Percentiles rank a stretch among this genome's conserved stretches.
Evolutionary conservation across 1,140 invertebrate genomes (phyloP).

Genomic region (Oreohelix idahoensis): DNA sequence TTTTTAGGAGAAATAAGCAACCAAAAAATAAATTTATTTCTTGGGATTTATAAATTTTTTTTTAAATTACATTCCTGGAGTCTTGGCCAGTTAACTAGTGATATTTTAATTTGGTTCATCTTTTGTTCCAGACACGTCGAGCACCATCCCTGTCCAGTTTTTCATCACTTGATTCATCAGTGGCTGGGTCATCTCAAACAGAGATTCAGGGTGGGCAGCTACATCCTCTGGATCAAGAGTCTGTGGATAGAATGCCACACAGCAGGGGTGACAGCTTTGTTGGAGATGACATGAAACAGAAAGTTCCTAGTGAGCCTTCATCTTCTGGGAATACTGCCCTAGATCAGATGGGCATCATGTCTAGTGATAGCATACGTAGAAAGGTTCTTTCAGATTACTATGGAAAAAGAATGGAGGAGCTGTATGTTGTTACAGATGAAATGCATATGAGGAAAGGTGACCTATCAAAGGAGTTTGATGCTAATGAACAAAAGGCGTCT

Average conservation of each 20-base stretch:
- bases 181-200: not conserved
- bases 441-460: not conserved
- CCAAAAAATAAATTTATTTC: no score
- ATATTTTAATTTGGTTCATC: no score
- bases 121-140: not conserved
- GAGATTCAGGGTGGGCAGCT: not conserved
- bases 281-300: not conserved
- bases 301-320: not conserved
- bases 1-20: no score
- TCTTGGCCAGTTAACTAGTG: no score
- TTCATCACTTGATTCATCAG: not conserved
- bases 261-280: not conserved
- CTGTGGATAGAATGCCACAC: not conserved
- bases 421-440: slow-evolving; percentile 23
- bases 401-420: slow-evolving; percentile 1
- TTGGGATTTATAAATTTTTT: no score
- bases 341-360: not conserved
- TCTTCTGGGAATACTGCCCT: not conserved
- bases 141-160: not conserved
- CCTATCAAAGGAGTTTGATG: not conserved
- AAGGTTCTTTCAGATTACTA: not conserved
- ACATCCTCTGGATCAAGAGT: not conserved
- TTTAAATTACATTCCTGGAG: no score
- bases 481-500: not conserved
- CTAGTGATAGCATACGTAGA: not conserved